These are phyloP conservation scores for Metalampra italica DNA, from an alignment of 2,888 invertebrate species.

Conservation along the genomic window DNA sequence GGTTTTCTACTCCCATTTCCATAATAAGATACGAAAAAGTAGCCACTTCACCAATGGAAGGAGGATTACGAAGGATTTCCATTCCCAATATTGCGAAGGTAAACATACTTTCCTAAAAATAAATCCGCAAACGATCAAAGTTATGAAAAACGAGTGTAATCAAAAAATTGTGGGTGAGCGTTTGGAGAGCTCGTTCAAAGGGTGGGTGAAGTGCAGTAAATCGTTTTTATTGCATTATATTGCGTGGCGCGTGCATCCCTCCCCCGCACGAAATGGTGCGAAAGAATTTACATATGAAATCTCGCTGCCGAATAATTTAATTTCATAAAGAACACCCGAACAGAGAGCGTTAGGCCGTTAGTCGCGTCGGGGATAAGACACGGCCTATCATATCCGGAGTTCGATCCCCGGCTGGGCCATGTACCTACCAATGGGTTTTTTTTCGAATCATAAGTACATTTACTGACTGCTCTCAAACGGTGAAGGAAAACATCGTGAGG, in stretches of 20 bases:
- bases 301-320: constrained; percentile 12
- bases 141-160: constrained; percentile 38
- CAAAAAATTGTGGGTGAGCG: constrained; percentile 35
- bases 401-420: too few species aligned
- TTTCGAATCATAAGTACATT: too few species aligned
- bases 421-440: too few species aligned
- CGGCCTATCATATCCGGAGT: too few species aligned
- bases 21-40: too few species aligned
- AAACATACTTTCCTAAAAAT: constrained; percentile 11
- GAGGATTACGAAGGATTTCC: not conserved
- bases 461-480: too few species aligned
- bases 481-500: too few species aligned
- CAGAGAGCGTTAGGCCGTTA: too few species aligned
- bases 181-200: constrained; percentile 30
- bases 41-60: not conserved
- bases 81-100: constrained; percentile 1
- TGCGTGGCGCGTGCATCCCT: constrained; percentile 37
- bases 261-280: constrained; percentile 44
- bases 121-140: constrained; percentile 20
- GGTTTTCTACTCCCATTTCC: too few species aligned
- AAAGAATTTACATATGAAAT: constrained; percentile 63
- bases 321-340: not conserved
- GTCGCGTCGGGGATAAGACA: too few species aligned
- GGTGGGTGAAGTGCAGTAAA: constrained; percentile 60
- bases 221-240: constrained; percentile 70